Percentiles rank a stretch among this genome's conserved stretches.
phyloP scores from a whole-genome alignment of 2,113 vertebrate genomes.

The mouse (Mus musculus) region DNA sequence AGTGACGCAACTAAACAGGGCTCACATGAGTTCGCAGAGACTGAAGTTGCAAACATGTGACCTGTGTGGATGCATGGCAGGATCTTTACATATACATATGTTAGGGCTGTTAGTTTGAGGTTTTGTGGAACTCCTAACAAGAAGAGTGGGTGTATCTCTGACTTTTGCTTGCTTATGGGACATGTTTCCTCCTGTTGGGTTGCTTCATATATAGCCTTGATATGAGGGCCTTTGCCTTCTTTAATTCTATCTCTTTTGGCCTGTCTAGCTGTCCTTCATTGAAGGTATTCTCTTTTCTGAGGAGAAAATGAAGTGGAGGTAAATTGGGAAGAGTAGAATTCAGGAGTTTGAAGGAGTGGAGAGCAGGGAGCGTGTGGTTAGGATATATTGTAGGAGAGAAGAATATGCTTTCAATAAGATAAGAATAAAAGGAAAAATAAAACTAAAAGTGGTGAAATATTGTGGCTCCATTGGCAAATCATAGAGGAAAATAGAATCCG shows the following conservation, averaged over 20 bases:
- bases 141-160: background rate
- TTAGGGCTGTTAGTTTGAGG: background rate
- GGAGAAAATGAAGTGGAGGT: background rate
- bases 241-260: background rate
- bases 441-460: background rate
- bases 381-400: background rate
- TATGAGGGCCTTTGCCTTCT: background rate
- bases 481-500: background rate
- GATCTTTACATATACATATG: background rate
- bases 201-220: background rate
- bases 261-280: background rate
- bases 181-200: background rate
- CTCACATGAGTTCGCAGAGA: background rate
- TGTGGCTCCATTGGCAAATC: background rate
- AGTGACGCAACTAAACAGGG: background rate
- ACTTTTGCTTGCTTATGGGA: background rate
- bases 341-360: background rate
- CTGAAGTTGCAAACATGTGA: background rate
- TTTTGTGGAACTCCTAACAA: background rate
- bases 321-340: background rate
- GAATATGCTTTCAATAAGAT: background rate
- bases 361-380: background rate
- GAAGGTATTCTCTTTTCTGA: background rate
- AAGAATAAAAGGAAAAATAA: background rate
- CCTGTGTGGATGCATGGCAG: too few species aligned